Evolutionary conservation across 2,113 vertebrate species (phyloP).

Genomic region (Albula glossodonta): DNA sequence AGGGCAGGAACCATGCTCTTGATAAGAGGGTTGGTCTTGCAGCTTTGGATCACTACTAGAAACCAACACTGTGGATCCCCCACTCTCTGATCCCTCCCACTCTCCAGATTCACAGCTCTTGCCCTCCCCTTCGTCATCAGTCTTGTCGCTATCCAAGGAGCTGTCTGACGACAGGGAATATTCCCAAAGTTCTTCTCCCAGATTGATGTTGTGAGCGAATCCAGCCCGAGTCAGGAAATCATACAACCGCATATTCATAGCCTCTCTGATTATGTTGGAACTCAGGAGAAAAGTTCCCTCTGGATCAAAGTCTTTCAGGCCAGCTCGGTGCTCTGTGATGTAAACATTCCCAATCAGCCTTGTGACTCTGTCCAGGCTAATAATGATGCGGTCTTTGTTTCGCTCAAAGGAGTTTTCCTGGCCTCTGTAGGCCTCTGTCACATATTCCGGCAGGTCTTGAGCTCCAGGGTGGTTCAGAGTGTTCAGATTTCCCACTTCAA

Average conservation of each 20-base stretch:
- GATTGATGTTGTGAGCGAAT: background rate
- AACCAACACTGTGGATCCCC: background rate
- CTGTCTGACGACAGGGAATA: background rate
- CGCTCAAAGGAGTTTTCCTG: background rate
- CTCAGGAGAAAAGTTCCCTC: background rate
- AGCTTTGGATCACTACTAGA: background rate
- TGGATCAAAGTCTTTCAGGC: background rate
- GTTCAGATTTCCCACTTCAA: background rate
- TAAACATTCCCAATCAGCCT: background rate
- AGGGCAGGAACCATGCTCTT: background rate
- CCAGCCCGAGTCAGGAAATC: background rate
- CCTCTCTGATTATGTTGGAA: background rate
- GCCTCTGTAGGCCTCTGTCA: background rate
- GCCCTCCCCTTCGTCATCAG: background rate
- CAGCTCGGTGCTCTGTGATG: background rate
- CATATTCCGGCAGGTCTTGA: background rate
- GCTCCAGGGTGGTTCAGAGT: background rate
- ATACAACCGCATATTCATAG: background rate
- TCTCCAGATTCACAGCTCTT: background rate
- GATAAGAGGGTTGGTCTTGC: background rate
- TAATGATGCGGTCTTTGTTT: background rate
- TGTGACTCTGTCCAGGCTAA: background rate
- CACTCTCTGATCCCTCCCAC: background rate
- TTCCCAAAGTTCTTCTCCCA: background rate
- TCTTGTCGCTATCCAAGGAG: background rate